phyloP scores from a whole-genome alignment of 1,140 invertebrate genomes.

The Phocides pigmalion region DNA sequence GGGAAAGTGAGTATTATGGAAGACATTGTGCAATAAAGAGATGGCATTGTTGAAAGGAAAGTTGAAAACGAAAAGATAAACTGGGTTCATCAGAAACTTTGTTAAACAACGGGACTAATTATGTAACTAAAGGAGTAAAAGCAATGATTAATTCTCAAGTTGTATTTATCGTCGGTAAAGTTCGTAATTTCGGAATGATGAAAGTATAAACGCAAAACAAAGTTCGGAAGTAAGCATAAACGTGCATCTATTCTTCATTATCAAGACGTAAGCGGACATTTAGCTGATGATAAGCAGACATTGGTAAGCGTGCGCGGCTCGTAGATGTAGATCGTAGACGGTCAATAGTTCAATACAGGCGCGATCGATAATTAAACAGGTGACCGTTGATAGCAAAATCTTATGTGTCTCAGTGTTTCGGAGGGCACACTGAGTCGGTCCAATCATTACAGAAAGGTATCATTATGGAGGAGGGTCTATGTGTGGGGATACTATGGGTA shows the following conservation, averaged over 20 bases:
- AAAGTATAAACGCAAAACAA: slow-evolving; percentile 11
- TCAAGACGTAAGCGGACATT: background rate
- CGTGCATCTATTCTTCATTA: background rate
- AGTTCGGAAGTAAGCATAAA: background rate
- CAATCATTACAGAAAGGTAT: too few species aligned
- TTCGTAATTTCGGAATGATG: slow-evolving; percentile 51
- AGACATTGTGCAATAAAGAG: slow-evolving; percentile 53
- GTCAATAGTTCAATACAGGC: too few species aligned
- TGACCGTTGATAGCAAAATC: too few species aligned
- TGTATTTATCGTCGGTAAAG: slow-evolving; percentile 14
- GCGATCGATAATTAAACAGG: too few species aligned
- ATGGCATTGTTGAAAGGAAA: slow-evolving; percentile 43
- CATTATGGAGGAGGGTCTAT: too few species aligned
- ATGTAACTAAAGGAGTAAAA: slow-evolving; percentile 23
- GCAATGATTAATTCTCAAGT: slow-evolving; percentile 7
- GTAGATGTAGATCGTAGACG: too few species aligned
- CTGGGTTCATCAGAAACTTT: slow-evolving; percentile 11
- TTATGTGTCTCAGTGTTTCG: too few species aligned
- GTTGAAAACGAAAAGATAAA: slow-evolving; percentile 35
- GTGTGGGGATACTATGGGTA: too few species aligned
- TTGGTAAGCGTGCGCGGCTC: too few species aligned
- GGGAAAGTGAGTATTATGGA: slow-evolving; percentile 41
- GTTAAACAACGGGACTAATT: slow-evolving; percentile 22
- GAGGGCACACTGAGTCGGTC: too few species aligned
- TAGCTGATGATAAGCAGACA: background rate